Evolutionary conservation across 1,140 invertebrate species (phyloP).

Genomic region (Liolophura sinensis): DNA sequence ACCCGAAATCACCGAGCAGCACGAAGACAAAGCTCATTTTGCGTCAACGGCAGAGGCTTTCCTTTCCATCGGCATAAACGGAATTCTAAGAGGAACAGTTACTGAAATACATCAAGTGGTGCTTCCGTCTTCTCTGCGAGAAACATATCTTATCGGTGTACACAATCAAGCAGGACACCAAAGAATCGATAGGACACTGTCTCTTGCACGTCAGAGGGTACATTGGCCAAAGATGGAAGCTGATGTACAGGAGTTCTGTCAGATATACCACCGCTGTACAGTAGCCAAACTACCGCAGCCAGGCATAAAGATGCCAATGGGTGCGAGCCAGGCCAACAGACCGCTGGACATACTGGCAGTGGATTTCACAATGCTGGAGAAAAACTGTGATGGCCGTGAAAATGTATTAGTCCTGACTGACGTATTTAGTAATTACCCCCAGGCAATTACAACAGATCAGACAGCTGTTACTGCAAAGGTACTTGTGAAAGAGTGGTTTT

Average conservation of each 20-base stretch:
- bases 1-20: too few species aligned
- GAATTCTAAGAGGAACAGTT: not conserved
- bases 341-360: conserved; percentile 24
- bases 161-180: not conserved
- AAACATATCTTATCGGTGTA: not conserved
- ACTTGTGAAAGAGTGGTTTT: conserved; percentile 21
- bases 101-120: not conserved
- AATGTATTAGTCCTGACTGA: conserved; percentile 16
- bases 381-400: conserved; percentile 3
- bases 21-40: too few species aligned
- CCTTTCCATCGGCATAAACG: not conserved
- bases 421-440: conserved; percentile 11
- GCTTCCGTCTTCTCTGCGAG: not conserved
- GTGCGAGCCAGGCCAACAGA: conserved; percentile 10
- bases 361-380: conserved; percentile 11
- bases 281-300: conserved; percentile 17
- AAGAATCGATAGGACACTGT: not conserved
- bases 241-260: too few species aligned
- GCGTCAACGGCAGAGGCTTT: not conserved
- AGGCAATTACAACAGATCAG: conserved; percentile 9
- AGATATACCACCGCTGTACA: conserved; percentile 14
- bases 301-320: conserved; percentile 7
- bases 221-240: not conserved
- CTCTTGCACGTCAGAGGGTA: not conserved
- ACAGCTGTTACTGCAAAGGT: conserved; percentile 13